phyloP scores from a whole-genome alignment of 2,797 vertebrate species.

The Poecilia velifera region DNA sequence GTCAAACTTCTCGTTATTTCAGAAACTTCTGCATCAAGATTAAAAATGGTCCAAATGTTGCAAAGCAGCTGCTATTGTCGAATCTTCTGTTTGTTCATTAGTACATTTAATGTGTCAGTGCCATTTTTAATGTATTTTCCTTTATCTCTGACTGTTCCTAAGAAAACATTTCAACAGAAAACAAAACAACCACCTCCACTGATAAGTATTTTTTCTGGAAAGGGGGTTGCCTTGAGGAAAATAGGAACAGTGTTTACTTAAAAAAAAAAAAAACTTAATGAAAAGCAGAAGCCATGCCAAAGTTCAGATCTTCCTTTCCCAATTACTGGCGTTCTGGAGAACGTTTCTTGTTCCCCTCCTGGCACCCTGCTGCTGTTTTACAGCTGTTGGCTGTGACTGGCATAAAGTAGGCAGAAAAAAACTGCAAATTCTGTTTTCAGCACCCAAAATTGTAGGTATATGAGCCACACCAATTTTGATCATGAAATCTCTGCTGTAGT shows the following conservation, averaged over 20 bases:
- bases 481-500: background rate
- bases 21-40: slow-evolving; percentile 19
- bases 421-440: slow-evolving; percentile 39
- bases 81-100: slow-evolving; percentile 20
- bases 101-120: background rate
- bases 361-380: slow-evolving; percentile 71
- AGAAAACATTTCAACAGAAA: slow-evolving; percentile 53
- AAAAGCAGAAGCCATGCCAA: slow-evolving; percentile 59
- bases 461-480: slow-evolving; percentile 6
- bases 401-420: slow-evolving; percentile 5
- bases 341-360: slow-evolving; percentile 62
- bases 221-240: slow-evolving; percentile 36
- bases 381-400: slow-evolving; percentile 71
- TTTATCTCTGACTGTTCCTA: slow-evolving; percentile 20
- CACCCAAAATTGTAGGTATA: slow-evolving; percentile 38
- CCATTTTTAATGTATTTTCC: slow-evolving; percentile 18
- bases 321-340: slow-evolving; percentile 70
- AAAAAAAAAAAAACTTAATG: slow-evolving; percentile 54
- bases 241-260: slow-evolving; percentile 67
- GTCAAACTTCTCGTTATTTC: slow-evolving; percentile 32
- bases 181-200: slow-evolving; percentile 29
- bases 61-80: background rate
- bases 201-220: slow-evolving; percentile 25
- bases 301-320: slow-evolving; percentile 65
- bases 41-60: background rate